Percentiles rank a stretch among this genome's conserved stretches.
These are phyloP conservation scores for Mareca penelope DNA, from an alignment of 2,797 vertebrate species.

Conservation along the genomic window DNA sequence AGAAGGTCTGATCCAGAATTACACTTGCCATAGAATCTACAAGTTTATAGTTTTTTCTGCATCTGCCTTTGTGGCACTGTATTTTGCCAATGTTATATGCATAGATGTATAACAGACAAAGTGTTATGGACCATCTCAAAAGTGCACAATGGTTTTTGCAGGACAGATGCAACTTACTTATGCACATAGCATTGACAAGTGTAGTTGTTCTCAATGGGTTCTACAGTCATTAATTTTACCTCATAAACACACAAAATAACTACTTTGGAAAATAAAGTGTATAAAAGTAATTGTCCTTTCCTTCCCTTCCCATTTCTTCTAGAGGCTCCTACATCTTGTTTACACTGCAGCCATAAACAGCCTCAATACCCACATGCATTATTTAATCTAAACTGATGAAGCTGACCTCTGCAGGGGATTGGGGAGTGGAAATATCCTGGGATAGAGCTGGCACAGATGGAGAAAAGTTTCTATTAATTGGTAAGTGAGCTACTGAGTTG, in stretches of 20 bases:
- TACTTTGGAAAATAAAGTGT: not conserved
- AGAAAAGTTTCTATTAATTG: not conserved
- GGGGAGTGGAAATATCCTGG: not conserved
- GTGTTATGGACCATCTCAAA: not conserved
- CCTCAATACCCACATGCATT: not conserved
- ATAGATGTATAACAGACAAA: not conserved
- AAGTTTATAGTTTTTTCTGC: not conserved
- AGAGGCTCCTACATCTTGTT: not conserved
- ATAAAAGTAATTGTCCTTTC: not conserved
- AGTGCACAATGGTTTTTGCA: not conserved
- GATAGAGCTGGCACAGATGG: not conserved
- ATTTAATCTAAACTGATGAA: not conserved
- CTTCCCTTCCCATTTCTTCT: not conserved
- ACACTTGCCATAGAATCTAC: rapidly evolving
- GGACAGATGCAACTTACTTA: not conserved
- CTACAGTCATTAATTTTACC: not conserved
- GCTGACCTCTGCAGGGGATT: not conserved
- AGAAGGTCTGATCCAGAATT: not conserved
- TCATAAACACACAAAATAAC: not conserved
- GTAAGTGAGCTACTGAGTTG: not conserved
- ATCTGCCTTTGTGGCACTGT: not conserved
- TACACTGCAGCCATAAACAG: not conserved
- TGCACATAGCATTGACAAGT: not conserved
- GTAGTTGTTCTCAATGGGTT: not conserved
- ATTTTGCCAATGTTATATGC: not conserved